These are phyloP conservation scores for Etia nguti DNA, from an alignment of 2,113 vertebrate species.

Conservation along the genomic window DNA sequence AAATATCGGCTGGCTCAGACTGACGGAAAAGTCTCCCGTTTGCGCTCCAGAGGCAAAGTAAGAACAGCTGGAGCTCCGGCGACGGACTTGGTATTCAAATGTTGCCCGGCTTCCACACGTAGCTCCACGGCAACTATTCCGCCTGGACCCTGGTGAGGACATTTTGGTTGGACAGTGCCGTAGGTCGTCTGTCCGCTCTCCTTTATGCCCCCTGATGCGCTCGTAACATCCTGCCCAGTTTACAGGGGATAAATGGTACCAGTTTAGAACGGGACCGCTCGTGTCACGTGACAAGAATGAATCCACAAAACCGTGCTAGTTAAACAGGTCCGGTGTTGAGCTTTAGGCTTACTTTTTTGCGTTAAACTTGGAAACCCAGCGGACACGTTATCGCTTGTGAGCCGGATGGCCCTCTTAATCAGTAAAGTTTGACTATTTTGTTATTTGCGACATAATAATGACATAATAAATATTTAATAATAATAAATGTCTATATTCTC, in stretches of 20 bases:
- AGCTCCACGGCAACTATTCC: slow-evolving; percentile 54
- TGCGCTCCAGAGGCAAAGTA: slow-evolving; percentile 40
- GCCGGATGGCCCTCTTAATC: background rate
- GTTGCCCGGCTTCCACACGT: slow-evolving; percentile 25
- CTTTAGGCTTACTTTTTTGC: background rate
- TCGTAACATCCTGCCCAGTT: slow-evolving; percentile 1
- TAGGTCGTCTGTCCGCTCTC: background rate
- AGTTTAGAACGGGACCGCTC: background rate
- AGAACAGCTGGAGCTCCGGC: slow-evolving; percentile 69
- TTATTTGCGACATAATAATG: background rate
- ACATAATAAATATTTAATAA: background rate
- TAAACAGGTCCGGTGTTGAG: background rate
- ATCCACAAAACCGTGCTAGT: background rate
- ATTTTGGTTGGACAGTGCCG: slow-evolving; percentile 15
- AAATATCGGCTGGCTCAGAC: slow-evolving; percentile 83
- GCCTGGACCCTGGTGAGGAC: slow-evolving; percentile 53
- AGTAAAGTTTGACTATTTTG: background rate
- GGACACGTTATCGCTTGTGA: background rate
- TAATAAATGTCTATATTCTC: background rate
- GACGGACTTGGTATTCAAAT: slow-evolving; percentile 73
- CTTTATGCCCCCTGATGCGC: background rate
- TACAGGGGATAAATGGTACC: background rate
- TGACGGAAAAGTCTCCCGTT: slow-evolving; percentile 78
- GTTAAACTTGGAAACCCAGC: background rate
- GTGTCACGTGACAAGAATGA: slow-evolving; percentile 25